phyloP scores from a whole-genome alignment of 2,797 vertebrate species.

The Alauda arvensis region DNA sequence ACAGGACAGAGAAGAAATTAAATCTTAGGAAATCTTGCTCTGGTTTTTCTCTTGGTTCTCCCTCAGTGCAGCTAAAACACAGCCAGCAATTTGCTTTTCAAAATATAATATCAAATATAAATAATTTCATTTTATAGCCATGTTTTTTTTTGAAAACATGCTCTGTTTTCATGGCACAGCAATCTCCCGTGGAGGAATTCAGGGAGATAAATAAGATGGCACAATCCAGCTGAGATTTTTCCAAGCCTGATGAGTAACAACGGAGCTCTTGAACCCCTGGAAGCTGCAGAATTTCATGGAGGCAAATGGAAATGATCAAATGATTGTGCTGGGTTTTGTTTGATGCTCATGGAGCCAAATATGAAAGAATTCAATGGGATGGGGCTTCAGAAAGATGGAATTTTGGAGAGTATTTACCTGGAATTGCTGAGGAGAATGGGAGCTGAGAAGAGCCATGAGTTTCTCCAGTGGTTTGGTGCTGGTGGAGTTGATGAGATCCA shows the following conservation, averaged over 20 bases:
- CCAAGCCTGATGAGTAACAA: not conserved
- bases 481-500: not conserved
- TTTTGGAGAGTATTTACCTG: not conserved
- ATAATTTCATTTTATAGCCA: not conserved
- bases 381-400: not conserved
- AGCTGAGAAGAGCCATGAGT: rapidly evolving
- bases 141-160: not conserved
- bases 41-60: not conserved
- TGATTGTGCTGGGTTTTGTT: not conserved
- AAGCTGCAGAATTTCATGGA: not conserved
- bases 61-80: not conserved
- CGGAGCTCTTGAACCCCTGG: not conserved
- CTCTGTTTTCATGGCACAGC: slow-evolving; percentile 6
- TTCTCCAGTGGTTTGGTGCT: rapidly evolving
- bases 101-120: not conserved
- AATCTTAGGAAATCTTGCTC: not conserved
- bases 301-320: not conserved
- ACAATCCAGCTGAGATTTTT: not conserved
- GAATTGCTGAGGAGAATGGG: not conserved
- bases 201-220: not conserved
- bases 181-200: not conserved
- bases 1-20: not conserved
- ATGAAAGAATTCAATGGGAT: not conserved
- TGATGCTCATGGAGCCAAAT: not conserved
- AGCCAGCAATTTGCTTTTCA: not conserved